Percentiles rank a stretch among this genome's conserved stretches.
These are phyloP conservation scores for Malurus elegans DNA, from an alignment of 2,113 vertebrate genomes.

Conservation along the genomic window DNA sequence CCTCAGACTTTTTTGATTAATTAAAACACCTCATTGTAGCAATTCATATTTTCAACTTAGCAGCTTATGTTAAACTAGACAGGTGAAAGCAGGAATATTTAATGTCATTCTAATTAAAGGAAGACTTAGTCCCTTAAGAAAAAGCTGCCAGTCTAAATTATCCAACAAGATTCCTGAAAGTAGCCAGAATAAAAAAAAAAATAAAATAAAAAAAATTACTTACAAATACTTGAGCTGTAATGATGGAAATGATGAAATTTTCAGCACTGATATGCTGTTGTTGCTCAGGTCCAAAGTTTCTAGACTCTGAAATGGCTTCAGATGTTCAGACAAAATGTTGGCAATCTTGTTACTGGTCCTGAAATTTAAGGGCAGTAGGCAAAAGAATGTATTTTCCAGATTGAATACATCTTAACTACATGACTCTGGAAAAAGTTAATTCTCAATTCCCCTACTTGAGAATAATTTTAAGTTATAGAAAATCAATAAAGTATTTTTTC, in stretches of 20 bases:
- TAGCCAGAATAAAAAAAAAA: not conserved
- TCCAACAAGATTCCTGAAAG: not conserved
- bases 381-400: not conserved
- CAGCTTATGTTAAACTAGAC: not conserved
- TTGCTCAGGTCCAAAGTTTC: conserved; percentile 93
- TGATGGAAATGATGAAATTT: conserved; percentile 79
- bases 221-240: conserved; percentile 90
- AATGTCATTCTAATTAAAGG: not conserved
- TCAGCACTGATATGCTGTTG: conserved; percentile 87
- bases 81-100: not conserved
- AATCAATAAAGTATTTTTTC: not conserved
- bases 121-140: not conserved
- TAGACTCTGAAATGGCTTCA: conserved; percentile 80
- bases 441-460: not conserved
- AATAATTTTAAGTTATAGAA: not conserved
- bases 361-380: conserved; percentile 63
- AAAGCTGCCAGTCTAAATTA: not conserved
- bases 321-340: conserved; percentile 77
- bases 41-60: not conserved
- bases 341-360: conserved; percentile 91
- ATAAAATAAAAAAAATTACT: conserved; percentile 44
- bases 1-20: not conserved
- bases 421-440: not conserved
- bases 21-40: not conserved
- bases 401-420: not conserved